These are phyloP conservation scores for Microtus richardsoni DNA, from an alignment of 2,113 vertebrate species.

Conservation along the genomic window DNA sequence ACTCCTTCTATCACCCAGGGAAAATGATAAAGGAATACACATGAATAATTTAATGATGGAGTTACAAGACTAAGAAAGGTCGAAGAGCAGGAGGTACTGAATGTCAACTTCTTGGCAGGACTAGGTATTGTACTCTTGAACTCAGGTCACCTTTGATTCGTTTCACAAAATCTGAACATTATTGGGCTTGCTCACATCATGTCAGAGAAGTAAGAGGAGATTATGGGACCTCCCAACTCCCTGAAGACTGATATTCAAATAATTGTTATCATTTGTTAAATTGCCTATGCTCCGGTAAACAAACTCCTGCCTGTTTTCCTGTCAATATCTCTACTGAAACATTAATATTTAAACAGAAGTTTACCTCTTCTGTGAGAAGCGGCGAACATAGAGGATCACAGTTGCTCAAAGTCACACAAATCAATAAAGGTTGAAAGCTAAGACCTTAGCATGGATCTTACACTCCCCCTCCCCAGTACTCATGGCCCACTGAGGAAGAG, in stretches of 20 bases:
- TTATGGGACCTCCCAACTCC: too few species aligned
- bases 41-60: neutral
- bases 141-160: neutral
- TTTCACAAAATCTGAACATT: neutral
- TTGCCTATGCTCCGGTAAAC: neutral
- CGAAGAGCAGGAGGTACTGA: neutral
- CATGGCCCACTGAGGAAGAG: neutral
- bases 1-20: rapidly evolving
- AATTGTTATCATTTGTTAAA: neutral
- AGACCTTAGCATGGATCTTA: neutral
- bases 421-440: neutral
- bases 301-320: neutral
- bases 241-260: neutral
- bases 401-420: neutral
- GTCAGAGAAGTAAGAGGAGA: neutral
- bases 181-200: rapidly evolving
- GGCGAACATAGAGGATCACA: neutral
- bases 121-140: neutral
- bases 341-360: neutral
- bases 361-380: neutral
- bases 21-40: too few species aligned
- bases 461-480: neutral
- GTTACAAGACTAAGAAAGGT: neutral
- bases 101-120: neutral
- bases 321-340: neutral